Percentiles rank a stretch among this genome's conserved stretches.
phyloP scores from a whole-genome alignment of 2,797 vertebrate genomes.

The Carcharodon carcharias region DNA sequence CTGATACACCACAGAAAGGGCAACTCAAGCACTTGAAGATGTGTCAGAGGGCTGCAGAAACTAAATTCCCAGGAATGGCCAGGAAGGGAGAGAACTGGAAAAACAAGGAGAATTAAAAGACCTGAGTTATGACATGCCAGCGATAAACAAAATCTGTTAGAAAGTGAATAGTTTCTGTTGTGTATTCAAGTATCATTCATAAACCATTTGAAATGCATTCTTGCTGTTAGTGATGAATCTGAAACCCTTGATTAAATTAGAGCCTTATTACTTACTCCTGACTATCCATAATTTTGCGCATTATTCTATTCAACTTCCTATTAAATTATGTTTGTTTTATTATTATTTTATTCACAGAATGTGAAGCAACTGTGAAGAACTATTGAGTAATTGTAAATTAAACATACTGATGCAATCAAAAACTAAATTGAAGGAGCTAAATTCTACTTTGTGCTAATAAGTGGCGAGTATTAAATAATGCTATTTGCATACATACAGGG shows the following conservation, averaged over 20 bases:
- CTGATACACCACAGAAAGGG: background rate
- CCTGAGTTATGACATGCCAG: background rate
- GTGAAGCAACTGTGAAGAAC: background rate
- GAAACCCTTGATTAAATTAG: background rate
- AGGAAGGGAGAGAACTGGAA: background rate
- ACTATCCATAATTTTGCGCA: background rate
- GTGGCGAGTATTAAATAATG: background rate
- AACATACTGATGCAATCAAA: background rate
- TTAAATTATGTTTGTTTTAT: background rate
- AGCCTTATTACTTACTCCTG: constrained; percentile 3
- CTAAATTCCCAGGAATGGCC: background rate
- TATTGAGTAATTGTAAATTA: background rate
- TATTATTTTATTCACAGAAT: background rate
- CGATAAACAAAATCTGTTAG: background rate
- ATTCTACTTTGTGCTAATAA: background rate
- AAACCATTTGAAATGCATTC: background rate
- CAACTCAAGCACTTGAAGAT: background rate
- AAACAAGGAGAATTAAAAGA: background rate
- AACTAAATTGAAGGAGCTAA: background rate
- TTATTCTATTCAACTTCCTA: constrained; percentile 10
- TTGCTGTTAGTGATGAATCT: background rate
- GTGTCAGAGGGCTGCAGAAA: background rate
- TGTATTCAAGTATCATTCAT: background rate
- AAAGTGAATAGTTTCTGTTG: background rate
- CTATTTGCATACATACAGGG: background rate